Conservation (phyloP, 2,113 vertebrate genomes). For the Varanus salvator region DNA sequence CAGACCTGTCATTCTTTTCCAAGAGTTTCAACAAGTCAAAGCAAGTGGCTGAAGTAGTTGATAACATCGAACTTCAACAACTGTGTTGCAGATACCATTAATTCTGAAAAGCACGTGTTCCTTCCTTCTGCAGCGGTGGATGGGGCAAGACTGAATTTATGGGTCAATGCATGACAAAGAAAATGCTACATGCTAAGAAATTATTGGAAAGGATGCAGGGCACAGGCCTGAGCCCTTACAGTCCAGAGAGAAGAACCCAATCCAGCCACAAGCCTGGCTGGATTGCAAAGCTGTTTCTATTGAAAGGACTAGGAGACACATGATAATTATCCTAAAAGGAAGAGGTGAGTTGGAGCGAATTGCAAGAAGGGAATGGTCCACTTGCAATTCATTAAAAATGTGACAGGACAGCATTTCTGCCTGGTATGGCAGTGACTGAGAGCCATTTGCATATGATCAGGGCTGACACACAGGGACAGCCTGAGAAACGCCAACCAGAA, state of each 20-base stretch:
- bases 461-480: background rate
- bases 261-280: background rate
- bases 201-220: background rate
- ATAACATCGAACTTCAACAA: background rate
- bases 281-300: background rate
- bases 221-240: background rate
- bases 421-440: background rate
- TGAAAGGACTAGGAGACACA: background rate
- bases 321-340: background rate
- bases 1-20: background rate
- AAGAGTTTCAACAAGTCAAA: background rate
- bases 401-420: background rate
- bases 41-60: background rate
- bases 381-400: background rate
- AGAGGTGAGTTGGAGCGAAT: background rate
- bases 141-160: background rate
- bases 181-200: background rate
- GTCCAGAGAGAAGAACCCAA: background rate
- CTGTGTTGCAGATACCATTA: no score
- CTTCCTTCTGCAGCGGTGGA: background rate
- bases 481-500: background rate
- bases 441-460: background rate
- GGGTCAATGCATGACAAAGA: background rate
- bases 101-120: background rate
- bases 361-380: background rate